A percentile compares a stretch with the other conserved stretches of the same genome.
These are phyloP conservation scores for Echinometra lucunter DNA, from an alignment of 53 echinoderm and acorn worm genomes.

Conservation along the genomic window DNA sequence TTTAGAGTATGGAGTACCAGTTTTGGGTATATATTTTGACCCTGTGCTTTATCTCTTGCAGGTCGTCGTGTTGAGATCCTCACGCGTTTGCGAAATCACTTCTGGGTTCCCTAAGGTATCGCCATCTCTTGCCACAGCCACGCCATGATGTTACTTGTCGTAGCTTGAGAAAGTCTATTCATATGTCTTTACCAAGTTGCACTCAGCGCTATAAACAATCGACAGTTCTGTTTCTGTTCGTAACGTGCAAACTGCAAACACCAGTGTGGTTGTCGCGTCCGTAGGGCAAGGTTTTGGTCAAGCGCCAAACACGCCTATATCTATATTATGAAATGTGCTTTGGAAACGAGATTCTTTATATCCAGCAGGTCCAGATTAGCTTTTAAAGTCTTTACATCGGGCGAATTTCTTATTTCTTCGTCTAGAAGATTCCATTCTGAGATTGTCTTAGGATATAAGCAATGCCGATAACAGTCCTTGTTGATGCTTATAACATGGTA, in stretches of 20 bases:
- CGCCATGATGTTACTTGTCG: too few relatives aligned
- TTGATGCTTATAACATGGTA: not conserved
- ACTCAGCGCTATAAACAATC: not conserved
- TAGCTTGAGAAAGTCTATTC: not conserved
- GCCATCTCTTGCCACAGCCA: too few relatives aligned
- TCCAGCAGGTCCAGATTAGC: not conserved
- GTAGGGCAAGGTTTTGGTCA: too few relatives aligned
- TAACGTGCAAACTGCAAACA: not conserved
- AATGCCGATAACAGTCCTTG: not conserved
- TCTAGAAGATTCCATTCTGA: not conserved
- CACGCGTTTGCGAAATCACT: too few relatives aligned
- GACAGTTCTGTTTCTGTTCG: not conserved
- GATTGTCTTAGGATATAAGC: not conserved
- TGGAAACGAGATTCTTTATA: not conserved
- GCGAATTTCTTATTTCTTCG: too few relatives aligned
- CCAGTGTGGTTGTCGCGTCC: not conserved
- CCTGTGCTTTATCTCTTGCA: too few relatives aligned
- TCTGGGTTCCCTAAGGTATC: too few relatives aligned
- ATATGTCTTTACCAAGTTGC: not conserved
- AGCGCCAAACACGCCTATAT: too few relatives aligned
- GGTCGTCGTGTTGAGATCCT: too few relatives aligned
- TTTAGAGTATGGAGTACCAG: not conserved
- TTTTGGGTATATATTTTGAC: not conserved
- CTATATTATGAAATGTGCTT: not conserved
- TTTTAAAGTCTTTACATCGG: not conserved